These are phyloP conservation scores for Camponotus floridanus DNA, from an alignment of 1,140 invertebrate species.

Conservation along the genomic window DNA sequence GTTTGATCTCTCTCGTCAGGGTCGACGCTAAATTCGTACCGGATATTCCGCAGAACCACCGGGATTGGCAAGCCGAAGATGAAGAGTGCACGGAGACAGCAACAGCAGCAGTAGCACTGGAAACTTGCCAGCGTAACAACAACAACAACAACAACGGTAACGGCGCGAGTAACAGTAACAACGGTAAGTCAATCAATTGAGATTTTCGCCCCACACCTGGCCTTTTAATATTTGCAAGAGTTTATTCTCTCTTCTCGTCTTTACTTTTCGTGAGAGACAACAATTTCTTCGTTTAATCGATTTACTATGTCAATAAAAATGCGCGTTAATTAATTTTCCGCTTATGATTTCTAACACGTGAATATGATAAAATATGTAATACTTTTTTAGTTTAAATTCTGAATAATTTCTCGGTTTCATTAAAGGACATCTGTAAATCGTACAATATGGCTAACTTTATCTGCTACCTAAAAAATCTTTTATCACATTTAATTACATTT, in stretches of 20 bases:
- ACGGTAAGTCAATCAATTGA: conserved; percentile 68
- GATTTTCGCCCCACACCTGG: conserved; percentile 73
- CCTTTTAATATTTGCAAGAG: not conserved
- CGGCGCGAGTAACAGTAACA: conserved; percentile 79
- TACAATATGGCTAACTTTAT: too few relatives aligned
- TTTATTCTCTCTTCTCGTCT: not conserved
- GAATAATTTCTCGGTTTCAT: not conserved
- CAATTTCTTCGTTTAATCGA: not conserved
- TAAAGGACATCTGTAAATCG: not conserved
- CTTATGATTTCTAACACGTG: not conserved
- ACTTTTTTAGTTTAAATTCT: too few relatives aligned
- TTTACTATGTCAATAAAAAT: not conserved
- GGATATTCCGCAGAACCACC: conserved; percentile 83
- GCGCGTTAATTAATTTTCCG: not conserved
- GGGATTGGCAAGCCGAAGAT: conserved; percentile 85
- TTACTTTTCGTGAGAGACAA: not conserved
- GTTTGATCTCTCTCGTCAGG: conserved; percentile 66
- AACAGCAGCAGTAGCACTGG: conserved; percentile 83
- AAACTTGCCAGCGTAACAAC: conserved; percentile 84
- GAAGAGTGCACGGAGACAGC: conserved; percentile 85
- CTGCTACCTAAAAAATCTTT: too few relatives aligned
- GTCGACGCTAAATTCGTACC: conserved; percentile 79
- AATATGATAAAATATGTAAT: too few relatives aligned
- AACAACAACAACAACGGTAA: conserved; percentile 81
- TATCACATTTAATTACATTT: not conserved